Percentiles rank a stretch among this genome's conserved stretches.
These are phyloP conservation scores for Drosophila dives DNA, from an alignment of 2,888 invertebrate genomes.

Conservation along the genomic window DNA sequence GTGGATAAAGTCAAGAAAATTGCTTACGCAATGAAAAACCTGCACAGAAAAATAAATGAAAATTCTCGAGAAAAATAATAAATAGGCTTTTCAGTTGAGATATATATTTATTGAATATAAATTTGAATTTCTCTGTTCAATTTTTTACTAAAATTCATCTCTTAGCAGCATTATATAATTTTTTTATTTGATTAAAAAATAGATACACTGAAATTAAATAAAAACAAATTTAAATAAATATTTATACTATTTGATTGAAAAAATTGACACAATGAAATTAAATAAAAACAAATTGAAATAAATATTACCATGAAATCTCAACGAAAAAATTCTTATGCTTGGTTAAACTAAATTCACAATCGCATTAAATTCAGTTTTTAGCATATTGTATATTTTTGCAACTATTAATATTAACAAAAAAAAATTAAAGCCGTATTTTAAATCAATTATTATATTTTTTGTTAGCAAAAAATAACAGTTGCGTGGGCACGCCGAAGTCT, in stretches of 20 bases:
- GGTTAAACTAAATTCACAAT: neutral
- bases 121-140: neutral
- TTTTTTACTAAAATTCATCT: neutral
- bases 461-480: constrained; percentile 8
- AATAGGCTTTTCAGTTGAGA: neutral
- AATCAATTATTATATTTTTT: constrained; percentile 4
- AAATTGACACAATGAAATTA: neutral
- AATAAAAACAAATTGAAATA: neutral
- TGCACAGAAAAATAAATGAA: neutral
- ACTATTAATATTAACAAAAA: neutral
- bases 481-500: neutral
- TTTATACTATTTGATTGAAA: neutral
- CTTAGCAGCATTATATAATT: neutral
- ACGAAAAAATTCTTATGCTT: neutral
- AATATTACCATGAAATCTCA: neutral
- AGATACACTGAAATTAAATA: neutral
- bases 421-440: neutral
- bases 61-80: neutral
- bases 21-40: constrained; percentile 47
- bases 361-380: neutral
- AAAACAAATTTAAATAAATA: neutral
- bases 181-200: neutral
- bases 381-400: neutral
- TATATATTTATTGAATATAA: neutral
- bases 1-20: constrained; percentile 8